Evolutionary conservation across 2,888 invertebrate genomes (phyloP), one percentile per base, ranked within the genome.

Genomic region (Brenthis daphne): DNA sequence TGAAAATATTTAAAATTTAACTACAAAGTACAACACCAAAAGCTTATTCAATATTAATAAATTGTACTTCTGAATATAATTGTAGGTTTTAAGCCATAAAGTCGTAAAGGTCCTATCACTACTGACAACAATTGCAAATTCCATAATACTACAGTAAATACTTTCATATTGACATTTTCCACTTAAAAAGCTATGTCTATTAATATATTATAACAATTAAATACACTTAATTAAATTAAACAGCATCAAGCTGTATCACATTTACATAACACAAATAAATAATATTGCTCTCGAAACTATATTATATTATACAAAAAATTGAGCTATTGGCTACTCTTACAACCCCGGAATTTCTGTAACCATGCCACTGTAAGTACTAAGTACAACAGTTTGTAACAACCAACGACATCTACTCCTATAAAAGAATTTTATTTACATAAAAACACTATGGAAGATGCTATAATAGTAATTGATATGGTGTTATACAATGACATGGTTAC

Each of bases 271-370:
- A 84, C 84, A 76, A 85, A 80, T 73, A 77, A 86, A 89, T 86
- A 88, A 85, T 84, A 84, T 80, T 79, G 79, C 80, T 81, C 79
- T 85, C 81, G 79, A 83, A 67, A 69, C 69, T 67, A 69, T 85
- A 84, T 85, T 87, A 80, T 81, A 84, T 79, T 81, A 80, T 82
- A 88, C 85, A 87, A 78, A 82, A 70, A 85, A 89, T 87, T 89
- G 88, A 91, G 90, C 90, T 92, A 91, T 90, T 88, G 87, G 82
- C 88, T 92, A 90, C 80, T 86, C 87, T 83, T 87, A 88, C 91
- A 92, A 92, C 92, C 92, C 90, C 83, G 87, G 90, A 89, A 89
- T 87, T 78, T 86, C 85, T 82, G 87, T 86, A 86, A 89, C 92
- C 90, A 90, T 90, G 92, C 85, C 90, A 87, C 72, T 69, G 77